These are phyloP conservation scores for Passer montanus DNA, from an alignment of 2,113 vertebrate species.

Conservation along the genomic window DNA sequence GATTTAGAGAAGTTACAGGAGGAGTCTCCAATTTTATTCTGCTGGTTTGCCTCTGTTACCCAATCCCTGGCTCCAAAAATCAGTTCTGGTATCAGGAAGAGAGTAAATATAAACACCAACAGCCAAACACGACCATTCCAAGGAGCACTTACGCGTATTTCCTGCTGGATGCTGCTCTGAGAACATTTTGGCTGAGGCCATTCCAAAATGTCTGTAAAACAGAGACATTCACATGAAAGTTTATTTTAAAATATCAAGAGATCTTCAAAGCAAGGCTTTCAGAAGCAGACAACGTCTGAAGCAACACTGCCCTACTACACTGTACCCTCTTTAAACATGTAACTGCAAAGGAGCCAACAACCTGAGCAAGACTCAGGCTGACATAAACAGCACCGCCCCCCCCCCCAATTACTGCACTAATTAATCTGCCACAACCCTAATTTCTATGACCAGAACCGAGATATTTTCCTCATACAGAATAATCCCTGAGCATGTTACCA, in stretches of 20 bases:
- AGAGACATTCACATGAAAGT: background rate
- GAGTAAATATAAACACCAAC: accelerated
- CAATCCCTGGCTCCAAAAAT: background rate
- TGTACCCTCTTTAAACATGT: accelerated
- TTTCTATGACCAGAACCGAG: accelerated
- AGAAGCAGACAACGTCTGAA: background rate
- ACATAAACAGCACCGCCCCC: accelerated
- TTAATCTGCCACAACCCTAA: accelerated
- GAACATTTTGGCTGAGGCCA: constrained; percentile 80
- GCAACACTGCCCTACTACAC: accelerated
- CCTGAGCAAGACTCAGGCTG: background rate
- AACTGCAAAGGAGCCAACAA: accelerated
- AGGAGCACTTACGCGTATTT: constrained; percentile 88
- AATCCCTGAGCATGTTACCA: accelerated
- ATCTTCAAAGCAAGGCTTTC: background rate
- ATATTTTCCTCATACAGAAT: accelerated
- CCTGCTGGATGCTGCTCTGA: constrained; percentile 81
- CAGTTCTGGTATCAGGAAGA: accelerated
- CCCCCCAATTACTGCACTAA: no score
- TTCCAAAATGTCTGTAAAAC: constrained; percentile 83
- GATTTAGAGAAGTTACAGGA: accelerated
- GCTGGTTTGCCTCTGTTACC: background rate
- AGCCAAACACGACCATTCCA: accelerated
- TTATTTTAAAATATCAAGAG: background rate
- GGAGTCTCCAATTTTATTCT: background rate